Evolutionary conservation across 2,797 vertebrate genomes (phyloP), one percentile per base, ranked within the genome.

Genomic region (Acrossocheilus wenchowensis): DNA sequence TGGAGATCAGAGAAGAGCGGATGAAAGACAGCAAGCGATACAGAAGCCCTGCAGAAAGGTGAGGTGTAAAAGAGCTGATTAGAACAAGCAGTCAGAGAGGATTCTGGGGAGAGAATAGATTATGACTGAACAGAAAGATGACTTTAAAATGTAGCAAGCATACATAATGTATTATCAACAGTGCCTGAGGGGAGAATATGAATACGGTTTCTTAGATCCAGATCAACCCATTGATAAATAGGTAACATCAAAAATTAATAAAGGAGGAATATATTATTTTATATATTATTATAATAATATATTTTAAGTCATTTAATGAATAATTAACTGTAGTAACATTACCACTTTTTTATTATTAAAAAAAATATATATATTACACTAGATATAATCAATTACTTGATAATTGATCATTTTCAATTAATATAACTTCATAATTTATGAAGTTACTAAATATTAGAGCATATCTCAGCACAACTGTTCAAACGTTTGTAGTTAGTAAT

Each of bases 1-100:
- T 50, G 79, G 45, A 80, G 50, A 90, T 85, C 81, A 87, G 80
- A 86, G 80, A 78, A 73, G 72, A 87, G 85, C 14, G 21, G 77
- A 75, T 50, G 69, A 83, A 80, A 82, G 68, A 79, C n/a, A 34
- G 43, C 41, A 77, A 87, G 23, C 12, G 50, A 83, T 50, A 71
- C 57, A 68, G 26, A 39, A 86, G 60, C 72, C 39, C 45, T 43
- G 69, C 50, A 79, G 78, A 74, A 64, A 82, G 54, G 68, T 71
- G 86, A 84, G 81, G 82, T 79, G 66, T 66, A 86, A 84, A 54
- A 84, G 34, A 85, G 62, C 57, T 83, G 74, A 87, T 80, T 74
- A 79, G 41, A 60, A 80, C 30, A 81, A 17, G 54, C 68, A 62
- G 45, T 36, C 57, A 15, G 21, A 73, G 36, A 86, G 62, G n/a